Conservation (phyloP, 2,113 vertebrate species). For the Haliaeetus leucogaster region DNA sequence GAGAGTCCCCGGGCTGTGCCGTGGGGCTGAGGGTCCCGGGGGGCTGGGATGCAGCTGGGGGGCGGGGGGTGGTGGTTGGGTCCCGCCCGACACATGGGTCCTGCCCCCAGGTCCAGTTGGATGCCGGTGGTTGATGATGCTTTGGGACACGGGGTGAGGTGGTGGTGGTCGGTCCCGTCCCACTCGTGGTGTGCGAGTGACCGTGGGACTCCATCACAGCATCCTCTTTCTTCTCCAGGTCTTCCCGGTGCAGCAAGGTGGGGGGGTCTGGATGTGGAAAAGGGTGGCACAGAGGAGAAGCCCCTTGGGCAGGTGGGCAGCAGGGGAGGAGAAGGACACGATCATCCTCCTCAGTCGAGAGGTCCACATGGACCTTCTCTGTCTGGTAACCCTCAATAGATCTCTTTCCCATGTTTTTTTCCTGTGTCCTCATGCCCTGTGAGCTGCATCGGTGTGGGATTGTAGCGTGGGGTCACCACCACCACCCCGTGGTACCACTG, state of each 20-base stretch:
- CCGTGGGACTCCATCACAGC: background rate
- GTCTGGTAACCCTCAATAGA: background rate
- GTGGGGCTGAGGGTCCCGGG: too few relatives aligned
- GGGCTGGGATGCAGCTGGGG: too few relatives aligned
- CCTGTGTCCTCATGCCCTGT: background rate
- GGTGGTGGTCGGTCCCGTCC: background rate
- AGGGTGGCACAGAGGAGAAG: background rate
- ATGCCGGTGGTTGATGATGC: too few relatives aligned
- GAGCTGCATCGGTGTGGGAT: background rate
- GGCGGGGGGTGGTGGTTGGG: too few relatives aligned
- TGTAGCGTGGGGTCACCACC: background rate
- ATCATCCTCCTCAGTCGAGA: background rate
- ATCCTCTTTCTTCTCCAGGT: background rate
- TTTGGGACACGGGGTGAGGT: background rate
- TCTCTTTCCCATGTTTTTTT: too few relatives aligned
- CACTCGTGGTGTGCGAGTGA: too few relatives aligned
- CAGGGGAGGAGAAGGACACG: background rate
- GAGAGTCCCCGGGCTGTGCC: too few relatives aligned
- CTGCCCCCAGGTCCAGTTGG: background rate
- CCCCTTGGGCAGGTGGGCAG: background rate
- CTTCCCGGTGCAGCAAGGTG: background rate
- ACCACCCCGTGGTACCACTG: fast-evolving
- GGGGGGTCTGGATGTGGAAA: background rate
- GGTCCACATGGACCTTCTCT: background rate
- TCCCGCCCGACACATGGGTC: background rate